phyloP scores from a whole-genome alignment of 2,888 invertebrate species.

The Chymomyza fuscimana region DNA sequence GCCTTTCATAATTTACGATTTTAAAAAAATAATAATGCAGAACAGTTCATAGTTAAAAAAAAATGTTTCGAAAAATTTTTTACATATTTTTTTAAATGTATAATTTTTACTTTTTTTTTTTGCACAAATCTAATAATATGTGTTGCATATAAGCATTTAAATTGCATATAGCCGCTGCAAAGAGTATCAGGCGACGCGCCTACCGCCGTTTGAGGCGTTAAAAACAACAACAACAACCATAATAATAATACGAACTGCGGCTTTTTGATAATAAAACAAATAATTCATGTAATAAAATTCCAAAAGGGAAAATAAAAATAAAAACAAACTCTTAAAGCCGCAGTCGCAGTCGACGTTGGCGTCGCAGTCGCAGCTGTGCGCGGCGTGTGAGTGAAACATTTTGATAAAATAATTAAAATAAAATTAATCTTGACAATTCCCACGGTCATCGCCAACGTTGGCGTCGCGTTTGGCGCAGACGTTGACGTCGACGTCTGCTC shows the following conservation, averaged over 20 bases:
- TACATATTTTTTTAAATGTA: no score
- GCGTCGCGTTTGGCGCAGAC: not conserved
- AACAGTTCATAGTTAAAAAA: no score
- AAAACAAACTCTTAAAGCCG: not conserved
- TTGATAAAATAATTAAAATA: conserved; percentile 72
- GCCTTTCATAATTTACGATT: no score
- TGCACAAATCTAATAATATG: no score
- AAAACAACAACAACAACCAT: conserved; percentile 1
- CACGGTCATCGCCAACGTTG: conserved; percentile 49
- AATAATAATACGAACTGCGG: not conserved
- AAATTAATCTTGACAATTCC: conserved; percentile 69
- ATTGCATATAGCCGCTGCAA: no score
- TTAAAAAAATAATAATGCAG: no score
- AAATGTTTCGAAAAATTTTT: no score
- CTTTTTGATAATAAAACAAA: conserved; percentile 51
- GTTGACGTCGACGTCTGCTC: not conserved
- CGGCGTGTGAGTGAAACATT: conserved; percentile 34
- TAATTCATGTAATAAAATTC: conserved; percentile 57
- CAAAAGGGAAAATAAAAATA: conserved; percentile 16
- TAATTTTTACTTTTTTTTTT: no score
- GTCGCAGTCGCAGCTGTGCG: conserved; percentile 9
- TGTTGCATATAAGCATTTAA: no score
- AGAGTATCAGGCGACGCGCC: no score
- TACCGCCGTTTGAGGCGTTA: not conserved
- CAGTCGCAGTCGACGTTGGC: not conserved